Conservation (phyloP, 2,797 vertebrate species). For the Dallia pectoralis region DNA sequence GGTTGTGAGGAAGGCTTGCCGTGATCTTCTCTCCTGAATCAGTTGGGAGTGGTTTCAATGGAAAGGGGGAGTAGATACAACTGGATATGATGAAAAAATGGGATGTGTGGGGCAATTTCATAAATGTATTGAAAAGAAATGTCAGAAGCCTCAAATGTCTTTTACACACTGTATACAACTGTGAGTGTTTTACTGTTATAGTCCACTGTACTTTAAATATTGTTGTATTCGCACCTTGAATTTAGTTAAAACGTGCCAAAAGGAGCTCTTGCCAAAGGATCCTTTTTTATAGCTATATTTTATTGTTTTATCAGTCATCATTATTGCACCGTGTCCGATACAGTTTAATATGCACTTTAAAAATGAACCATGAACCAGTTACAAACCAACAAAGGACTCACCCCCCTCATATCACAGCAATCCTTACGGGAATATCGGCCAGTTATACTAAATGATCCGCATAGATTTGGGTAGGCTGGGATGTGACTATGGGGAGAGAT, state of each 20-base stretch:
- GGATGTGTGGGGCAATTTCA: no score
- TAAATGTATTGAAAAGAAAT: no score
- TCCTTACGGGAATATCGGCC: background rate
- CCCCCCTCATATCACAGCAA: background rate
- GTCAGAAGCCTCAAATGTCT: background rate
- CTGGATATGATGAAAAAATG: no score
- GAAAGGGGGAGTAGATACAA: no score
- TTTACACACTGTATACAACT: background rate
- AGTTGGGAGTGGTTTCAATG: no score
- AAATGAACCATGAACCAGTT: background rate
- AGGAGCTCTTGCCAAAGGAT: background rate
- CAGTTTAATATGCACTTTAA: background rate
- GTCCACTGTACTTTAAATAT: background rate
- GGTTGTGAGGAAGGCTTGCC: no score
- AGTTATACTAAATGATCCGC: slow-evolving; percentile 20
- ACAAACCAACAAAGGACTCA: slow-evolving; percentile 2
- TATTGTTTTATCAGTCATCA: background rate
- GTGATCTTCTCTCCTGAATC: no score
- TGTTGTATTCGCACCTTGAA: slow-evolving; percentile 11
- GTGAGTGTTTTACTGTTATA: background rate
- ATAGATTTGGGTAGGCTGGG: slow-evolving; percentile 14
- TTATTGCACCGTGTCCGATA: background rate
- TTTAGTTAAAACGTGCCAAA: background rate
- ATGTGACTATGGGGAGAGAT: slow-evolving; percentile 35
- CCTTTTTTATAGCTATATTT: background rate